Percentiles rank a stretch among this genome's conserved stretches.
These are phyloP conservation scores for Drosophila stalkeri DNA, from an alignment of 2,888 invertebrate species.

Conservation along the genomic window DNA sequence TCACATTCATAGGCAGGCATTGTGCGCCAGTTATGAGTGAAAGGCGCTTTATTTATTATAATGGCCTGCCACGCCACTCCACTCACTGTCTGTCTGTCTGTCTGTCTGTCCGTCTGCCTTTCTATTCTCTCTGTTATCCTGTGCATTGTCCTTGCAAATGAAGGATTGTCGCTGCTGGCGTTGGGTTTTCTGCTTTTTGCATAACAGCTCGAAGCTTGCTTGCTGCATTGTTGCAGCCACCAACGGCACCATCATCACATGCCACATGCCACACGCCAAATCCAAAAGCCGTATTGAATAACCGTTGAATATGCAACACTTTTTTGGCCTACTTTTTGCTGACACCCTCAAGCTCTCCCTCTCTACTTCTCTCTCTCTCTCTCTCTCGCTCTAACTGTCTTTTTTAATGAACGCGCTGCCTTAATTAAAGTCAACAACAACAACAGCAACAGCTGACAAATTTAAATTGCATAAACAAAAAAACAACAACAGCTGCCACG, in stretches of 20 bases:
- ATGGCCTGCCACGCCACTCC: conserved; percentile 66
- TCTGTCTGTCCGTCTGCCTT: conserved; percentile 41
- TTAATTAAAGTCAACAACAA: conserved; percentile 60
- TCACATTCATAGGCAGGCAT: conserved; percentile 55
- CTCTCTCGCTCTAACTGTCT: not conserved
- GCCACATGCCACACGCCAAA: conserved; percentile 28
- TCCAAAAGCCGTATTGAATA: conserved; percentile 65
- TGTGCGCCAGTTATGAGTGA: conserved; percentile 75
- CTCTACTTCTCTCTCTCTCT: not conserved
- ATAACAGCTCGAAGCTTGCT: conserved; percentile 67
- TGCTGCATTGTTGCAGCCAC: conserved; percentile 56
- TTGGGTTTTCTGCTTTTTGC: conserved; percentile 36
- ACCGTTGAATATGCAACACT: conserved; percentile 76
- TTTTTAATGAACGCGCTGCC: conserved; percentile 72
- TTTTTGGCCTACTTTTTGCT: conserved; percentile 70
- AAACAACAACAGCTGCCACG: not conserved
- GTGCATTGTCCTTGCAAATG: conserved; percentile 82
- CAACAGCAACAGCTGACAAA: conserved; percentile 44
- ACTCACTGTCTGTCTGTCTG: conserved; percentile 28
- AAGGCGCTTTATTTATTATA: conserved; percentile 80
- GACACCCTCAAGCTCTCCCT: not conserved
- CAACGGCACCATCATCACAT: conserved; percentile 6
- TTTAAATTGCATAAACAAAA: conserved; percentile 49
- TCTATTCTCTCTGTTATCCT: conserved; percentile 43
- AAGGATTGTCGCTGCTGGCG: conserved; percentile 69